These are phyloP conservation scores for Limonius californicus DNA, from an alignment of 1,140 invertebrate species.

Conservation along the genomic window DNA sequence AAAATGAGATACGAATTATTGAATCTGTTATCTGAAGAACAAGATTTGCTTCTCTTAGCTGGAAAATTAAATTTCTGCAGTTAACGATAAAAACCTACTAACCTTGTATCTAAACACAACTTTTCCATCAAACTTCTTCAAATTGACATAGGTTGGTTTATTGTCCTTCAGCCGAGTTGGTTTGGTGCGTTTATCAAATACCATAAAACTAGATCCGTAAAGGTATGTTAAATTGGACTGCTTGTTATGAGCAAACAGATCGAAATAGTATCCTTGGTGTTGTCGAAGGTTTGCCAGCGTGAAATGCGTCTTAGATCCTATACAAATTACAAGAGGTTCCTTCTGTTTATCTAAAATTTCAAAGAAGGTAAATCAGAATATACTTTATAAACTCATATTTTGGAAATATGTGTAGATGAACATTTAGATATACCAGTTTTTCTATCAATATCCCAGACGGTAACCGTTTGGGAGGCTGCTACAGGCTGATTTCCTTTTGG, in stretches of 20 bases:
- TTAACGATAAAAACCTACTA: too few relatives aligned
- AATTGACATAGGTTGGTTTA: conserved; percentile 40
- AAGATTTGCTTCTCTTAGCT: too few relatives aligned
- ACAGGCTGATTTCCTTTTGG: too few relatives aligned
- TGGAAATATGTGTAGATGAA: too few relatives aligned
- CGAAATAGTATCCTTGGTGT: conserved; percentile 49
- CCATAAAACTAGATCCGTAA: conserved; percentile 40
- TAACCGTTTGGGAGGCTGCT: too few relatives aligned
- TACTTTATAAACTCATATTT: too few relatives aligned
- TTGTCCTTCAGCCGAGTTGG: conserved; percentile 44
- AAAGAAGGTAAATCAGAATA: neutral
- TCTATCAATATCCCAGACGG: too few relatives aligned
- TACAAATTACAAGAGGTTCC: conserved; percentile 47
- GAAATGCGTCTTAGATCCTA: conserved; percentile 53
- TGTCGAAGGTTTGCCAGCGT: conserved; percentile 53
- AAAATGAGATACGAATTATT: too few relatives aligned
- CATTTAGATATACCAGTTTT: too few relatives aligned
- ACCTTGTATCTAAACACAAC: conserved; percentile 47
- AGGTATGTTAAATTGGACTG: conserved; percentile 48
- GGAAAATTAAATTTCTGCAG: too few relatives aligned
- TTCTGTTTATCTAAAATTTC: neutral
- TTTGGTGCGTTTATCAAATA: conserved; percentile 40
- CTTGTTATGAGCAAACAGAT: conserved; percentile 48
- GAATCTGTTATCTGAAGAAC: too few relatives aligned
- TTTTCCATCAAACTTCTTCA: conserved; percentile 45